A percentile compares a stretch with the other conserved stretches of the same genome.
phyloP scores from a whole-genome alignment of 1,140 invertebrate species.

The Aphelinus certus region DNA sequence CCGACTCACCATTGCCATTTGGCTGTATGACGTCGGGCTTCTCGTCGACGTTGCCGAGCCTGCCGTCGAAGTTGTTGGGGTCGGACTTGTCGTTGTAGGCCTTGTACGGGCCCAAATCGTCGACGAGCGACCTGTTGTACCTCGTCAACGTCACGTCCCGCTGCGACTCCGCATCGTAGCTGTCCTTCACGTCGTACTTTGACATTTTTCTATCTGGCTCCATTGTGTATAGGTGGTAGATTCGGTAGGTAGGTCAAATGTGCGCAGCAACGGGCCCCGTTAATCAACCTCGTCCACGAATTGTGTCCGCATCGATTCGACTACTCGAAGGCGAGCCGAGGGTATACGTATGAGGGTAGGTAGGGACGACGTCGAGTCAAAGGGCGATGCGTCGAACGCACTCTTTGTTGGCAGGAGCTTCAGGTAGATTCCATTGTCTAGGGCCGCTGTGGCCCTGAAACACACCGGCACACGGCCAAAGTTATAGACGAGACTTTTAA shows the following conservation, averaged over 20 bases:
- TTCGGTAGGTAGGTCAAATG: too few species aligned
- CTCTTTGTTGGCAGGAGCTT: background rate
- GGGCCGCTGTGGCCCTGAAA: background rate
- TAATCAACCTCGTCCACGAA: too few species aligned
- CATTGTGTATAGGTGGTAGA: too few species aligned
- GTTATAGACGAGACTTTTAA: too few species aligned
- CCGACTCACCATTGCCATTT: slow-evolving; percentile 25
- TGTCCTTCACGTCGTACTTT: slow-evolving; percentile 56
- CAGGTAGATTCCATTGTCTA: slow-evolving; percentile 39
- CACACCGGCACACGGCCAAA: too few species aligned
- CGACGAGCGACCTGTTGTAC: slow-evolving; percentile 50
- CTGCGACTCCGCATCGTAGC: slow-evolving; percentile 50
- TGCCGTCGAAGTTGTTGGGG: slow-evolving; percentile 43
- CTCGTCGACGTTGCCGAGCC: slow-evolving; percentile 38
- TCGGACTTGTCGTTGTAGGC: slow-evolving; percentile 31
- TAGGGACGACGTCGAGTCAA: too few species aligned
- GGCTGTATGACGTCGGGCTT: slow-evolving; percentile 17
- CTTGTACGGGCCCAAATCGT: slow-evolving; percentile 40
- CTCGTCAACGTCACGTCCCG: slow-evolving; percentile 55
- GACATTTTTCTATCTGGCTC: slow-evolving; percentile 50
- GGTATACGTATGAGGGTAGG: too few species aligned
- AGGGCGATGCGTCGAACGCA: too few species aligned
- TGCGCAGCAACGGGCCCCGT: too few species aligned
- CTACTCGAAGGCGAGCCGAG: too few species aligned
- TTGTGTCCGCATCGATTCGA: too few species aligned